Evolutionary conservation across 2,888 invertebrate genomes (phyloP).

Genomic region (Podotricha telesiphe): DNA sequence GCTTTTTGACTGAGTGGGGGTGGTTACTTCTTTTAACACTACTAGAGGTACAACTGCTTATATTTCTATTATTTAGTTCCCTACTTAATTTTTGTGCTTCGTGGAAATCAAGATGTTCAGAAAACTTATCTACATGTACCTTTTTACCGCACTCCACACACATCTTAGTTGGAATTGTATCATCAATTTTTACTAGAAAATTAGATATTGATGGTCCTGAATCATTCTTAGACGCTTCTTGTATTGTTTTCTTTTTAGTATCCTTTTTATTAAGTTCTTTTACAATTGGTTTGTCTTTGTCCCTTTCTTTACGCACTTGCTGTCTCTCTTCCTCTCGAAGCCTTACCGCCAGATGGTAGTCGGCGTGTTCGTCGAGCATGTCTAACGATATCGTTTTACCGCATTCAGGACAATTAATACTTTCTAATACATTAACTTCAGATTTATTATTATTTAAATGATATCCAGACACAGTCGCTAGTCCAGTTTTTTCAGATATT

Average conservation of each 20-base stretch:
- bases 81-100: conserved; percentile 90
- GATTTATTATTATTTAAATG: conserved; percentile 35
- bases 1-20: conserved; percentile 65
- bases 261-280: conserved; percentile 49
- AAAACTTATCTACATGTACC: conserved; percentile 84
- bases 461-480: conserved; percentile 26
- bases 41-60: conserved; percentile 30
- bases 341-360: conserved; percentile 88
- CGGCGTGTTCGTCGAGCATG: conserved; percentile 87
- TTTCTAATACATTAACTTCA: conserved; percentile 45
- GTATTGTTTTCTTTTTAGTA: conserved; percentile 46
- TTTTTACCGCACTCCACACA: conserved; percentile 88
- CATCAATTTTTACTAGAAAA: conserved; percentile 77
- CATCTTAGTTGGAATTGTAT: conserved; percentile 64
- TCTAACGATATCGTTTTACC: conserved; percentile 80
- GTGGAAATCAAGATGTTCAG: conserved; percentile 93
- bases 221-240: conserved; percentile 51
- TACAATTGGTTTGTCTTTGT: conserved; percentile 32
- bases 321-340: conserved; percentile 84
- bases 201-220: conserved; percentile 60
- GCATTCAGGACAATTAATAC: conserved; percentile 86
- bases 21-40: conserved; percentile 68
- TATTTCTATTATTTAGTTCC: conserved; percentile 81
- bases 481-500: not conserved
- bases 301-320: conserved; percentile 55